Conservation (phyloP, 2,888 invertebrate species). For the Sialis fuliginosa region DNA sequence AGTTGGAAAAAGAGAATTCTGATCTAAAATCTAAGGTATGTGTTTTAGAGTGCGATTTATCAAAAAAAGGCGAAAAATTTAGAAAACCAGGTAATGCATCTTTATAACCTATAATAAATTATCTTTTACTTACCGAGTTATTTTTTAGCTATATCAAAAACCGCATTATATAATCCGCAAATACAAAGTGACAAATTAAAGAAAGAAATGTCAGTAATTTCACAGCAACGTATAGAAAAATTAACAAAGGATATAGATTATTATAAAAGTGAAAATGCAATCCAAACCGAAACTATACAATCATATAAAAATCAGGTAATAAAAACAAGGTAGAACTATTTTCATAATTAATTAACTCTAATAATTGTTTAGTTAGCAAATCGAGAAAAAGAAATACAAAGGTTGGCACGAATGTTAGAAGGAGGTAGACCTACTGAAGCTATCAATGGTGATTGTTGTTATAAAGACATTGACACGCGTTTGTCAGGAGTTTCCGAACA, state of each 20-base stretch:
- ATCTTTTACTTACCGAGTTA: too few species aligned
- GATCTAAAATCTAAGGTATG: slow-evolving; percentile 44
- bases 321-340: neutral
- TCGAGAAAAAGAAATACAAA: slow-evolving; percentile 51
- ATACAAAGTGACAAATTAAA: too few species aligned
- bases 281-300: slow-evolving; percentile 20
- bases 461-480: slow-evolving; percentile 34
- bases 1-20: slow-evolving; percentile 35
- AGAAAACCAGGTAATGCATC: too few species aligned
- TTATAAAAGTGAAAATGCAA: slow-evolving; percentile 22
- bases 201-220: too few species aligned
- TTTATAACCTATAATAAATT: too few species aligned
- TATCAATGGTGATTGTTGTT: slow-evolving; percentile 46
- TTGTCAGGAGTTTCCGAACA: slow-evolving; percentile 30
- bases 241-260: slow-evolving; percentile 25
- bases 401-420: slow-evolving; percentile 48
- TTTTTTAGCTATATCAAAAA: too few species aligned
- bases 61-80: slow-evolving; percentile 21
- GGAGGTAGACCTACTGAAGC: slow-evolving; percentile 50
- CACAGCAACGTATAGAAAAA: slow-evolving; percentile 19
- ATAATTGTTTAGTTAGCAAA: slow-evolving; percentile 17
- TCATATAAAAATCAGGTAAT: slow-evolving; percentile 25
- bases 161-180: too few species aligned
- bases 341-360: too few species aligned
- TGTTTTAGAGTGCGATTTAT: slow-evolving; percentile 40